Percentiles rank a stretch among this genome's conserved stretches.
These are phyloP conservation scores for Crocallis elinguaria DNA, from an alignment of 2,888 invertebrate species.

Conservation along the genomic window DNA sequence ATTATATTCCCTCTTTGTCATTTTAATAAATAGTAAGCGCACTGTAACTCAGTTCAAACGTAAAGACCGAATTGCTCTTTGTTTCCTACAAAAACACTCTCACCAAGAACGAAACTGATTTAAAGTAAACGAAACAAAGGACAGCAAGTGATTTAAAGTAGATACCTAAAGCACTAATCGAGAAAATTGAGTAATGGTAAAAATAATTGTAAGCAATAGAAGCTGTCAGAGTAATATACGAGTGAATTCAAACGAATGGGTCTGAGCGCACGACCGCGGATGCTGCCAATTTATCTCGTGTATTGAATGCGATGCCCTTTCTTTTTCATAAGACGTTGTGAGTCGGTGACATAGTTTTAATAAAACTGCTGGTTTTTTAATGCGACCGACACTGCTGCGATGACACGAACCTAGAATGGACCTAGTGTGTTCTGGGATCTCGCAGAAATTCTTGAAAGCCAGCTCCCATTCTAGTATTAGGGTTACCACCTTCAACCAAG, in stretches of 20 bases:
- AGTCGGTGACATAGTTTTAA: conserved; percentile 8
- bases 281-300: conserved; percentile 61
- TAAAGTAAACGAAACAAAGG: background rate
- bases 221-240: conserved; percentile 51
- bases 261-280: conserved; percentile 52
- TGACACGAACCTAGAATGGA: too few relatives aligned
- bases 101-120: background rate
- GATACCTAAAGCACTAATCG: conserved; percentile 24
- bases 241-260: conserved; percentile 59
- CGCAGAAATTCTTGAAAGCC: too few relatives aligned
- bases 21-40: too few relatives aligned
- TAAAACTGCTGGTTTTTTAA: background rate
- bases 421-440: too few relatives aligned
- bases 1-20: too few relatives aligned
- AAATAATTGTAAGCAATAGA: conserved; percentile 55
- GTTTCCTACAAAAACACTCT: background rate
- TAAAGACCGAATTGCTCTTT: background rate
- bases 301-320: conserved; percentile 26
- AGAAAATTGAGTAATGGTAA: conserved; percentile 36
- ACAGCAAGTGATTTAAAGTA: background rate
- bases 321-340: conserved; percentile 27
- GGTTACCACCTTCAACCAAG: too few relatives aligned
- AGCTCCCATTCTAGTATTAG: too few relatives aligned
- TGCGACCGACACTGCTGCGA: too few relatives aligned
- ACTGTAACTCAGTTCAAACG: background rate